Percentiles rank a stretch among this genome's conserved stretches.
Conservation (phyloP, 1,140 invertebrate genomes). For the Parasteatoda tepidariorum region DNA sequence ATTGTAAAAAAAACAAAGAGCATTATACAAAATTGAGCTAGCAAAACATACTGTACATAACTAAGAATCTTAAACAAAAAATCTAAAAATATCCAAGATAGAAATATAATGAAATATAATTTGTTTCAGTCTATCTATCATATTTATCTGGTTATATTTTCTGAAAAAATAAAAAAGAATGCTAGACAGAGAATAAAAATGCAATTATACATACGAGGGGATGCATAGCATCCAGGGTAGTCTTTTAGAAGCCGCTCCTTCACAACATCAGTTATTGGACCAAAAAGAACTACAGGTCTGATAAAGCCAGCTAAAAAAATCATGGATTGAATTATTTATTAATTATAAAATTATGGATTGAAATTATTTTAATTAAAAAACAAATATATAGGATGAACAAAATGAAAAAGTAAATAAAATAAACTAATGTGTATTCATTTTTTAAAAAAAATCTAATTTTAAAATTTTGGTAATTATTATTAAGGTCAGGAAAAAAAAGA, state of each 20-base stretch:
- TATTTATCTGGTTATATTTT: too few species aligned
- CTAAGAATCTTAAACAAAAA: too few species aligned
- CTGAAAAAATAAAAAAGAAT: too few species aligned
- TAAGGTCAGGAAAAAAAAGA: background rate
- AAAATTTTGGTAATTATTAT: background rate
- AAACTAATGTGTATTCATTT: too few species aligned
- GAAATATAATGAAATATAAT: too few species aligned
- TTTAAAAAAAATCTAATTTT: background rate
- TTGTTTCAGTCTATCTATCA: too few species aligned
- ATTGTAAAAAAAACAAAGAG: too few species aligned
- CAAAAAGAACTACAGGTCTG: constrained; percentile 94
- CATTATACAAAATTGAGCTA: too few species aligned
- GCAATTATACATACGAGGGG: constrained; percentile 77
- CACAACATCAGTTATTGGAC: constrained; percentile 92
- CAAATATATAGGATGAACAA: background rate
- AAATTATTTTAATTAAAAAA: background rate
- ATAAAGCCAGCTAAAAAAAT: constrained; percentile 79
- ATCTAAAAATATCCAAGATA: too few species aligned
- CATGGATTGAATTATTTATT: background rate
- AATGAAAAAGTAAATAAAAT: background rate
- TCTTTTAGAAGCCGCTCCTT: constrained; percentile 89
- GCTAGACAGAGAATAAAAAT: too few species aligned
- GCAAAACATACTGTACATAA: too few species aligned
- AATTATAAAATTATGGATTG: background rate
- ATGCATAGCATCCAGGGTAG: constrained; percentile 91